Percentiles rank a stretch among this genome's conserved stretches.
phyloP scores from a whole-genome alignment of 1,140 invertebrate species.

The Cardiocondyla obscurior region DNA sequence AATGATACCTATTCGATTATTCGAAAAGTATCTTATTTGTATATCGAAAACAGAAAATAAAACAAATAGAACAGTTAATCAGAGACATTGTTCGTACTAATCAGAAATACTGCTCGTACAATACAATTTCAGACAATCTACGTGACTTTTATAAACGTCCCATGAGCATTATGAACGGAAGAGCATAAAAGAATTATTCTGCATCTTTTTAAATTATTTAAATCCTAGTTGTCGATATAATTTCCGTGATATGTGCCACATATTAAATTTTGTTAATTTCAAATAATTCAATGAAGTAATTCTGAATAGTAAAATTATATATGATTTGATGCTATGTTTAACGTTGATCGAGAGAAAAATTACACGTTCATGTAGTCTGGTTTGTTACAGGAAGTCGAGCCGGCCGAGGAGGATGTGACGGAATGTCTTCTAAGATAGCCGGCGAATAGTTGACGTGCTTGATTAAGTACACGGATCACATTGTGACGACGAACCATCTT shows the following conservation, averaged over 20 bases:
- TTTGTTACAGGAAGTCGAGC: constrained; percentile 60
- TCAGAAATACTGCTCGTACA: background rate
- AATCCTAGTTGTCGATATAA: constrained; percentile 32
- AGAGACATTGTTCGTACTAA: too few species aligned
- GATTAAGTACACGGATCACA: constrained; percentile 94
- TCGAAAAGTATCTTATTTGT: background rate
- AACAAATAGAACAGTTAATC: constrained; percentile 5
- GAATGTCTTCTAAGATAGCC: constrained; percentile 88
- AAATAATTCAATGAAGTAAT: background rate
- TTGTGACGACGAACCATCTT: constrained; percentile 98
- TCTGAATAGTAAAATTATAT: background rate
- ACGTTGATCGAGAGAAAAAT: constrained; percentile 3
- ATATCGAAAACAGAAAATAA: background rate
- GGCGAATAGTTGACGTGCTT: constrained; percentile 93
- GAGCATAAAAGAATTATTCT: constrained; percentile 40
- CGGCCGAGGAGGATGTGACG: constrained; percentile 9
- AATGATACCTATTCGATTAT: background rate
- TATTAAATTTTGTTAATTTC: background rate
- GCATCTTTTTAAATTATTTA: background rate
- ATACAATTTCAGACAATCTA: background rate
- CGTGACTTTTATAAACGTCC: background rate
- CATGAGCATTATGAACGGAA: constrained; percentile 19
- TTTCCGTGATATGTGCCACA: constrained; percentile 46
- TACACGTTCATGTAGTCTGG: constrained; percentile 79
- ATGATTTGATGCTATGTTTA: constrained; percentile 37